Evolutionary conservation across 2,113 vertebrate species (phyloP), one percentile per base, ranked within the genome.

Genomic region (Hystrix brachyura): DNA sequence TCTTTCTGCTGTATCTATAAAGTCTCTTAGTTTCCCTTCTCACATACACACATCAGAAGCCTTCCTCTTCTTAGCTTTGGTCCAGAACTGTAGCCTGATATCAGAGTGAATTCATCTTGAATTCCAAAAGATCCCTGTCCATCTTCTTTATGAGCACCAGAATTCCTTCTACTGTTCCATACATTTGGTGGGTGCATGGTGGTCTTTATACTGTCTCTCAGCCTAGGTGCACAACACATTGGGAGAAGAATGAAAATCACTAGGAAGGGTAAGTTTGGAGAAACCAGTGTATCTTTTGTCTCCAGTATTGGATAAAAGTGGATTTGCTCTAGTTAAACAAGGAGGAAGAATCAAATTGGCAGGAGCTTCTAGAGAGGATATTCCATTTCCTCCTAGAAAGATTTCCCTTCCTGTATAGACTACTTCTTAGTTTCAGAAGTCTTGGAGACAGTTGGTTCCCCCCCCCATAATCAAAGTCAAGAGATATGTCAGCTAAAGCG

Each of bases 281-380:
- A 67, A 48, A 87, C 15, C 43, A 65, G 59, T 74, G 87, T 60
- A 87, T 93, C 83, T 81, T 91, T 72, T 84, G 62, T 87, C 64
- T 62, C 92, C 53, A 74, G 57, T 76, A 34, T 80, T 79, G n/a
- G 55, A 87, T 72, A 72, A 87, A 94, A 91, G 74, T 46, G 38
- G 57, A 76, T 94, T 88, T 85, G 72, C 53, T 95, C 19, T 93
- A 25, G 76, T 94, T 86, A 97, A 90, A 48, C 89, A 78, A 38
- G 2, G 55, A 89, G 48, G 43, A 96, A 95, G 23, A 83, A 48
- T 84, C 32, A 74, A 94, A 53, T 85, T 88, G 83, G 57, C 93
- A 86, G 38, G 38, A 19, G 18, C 57, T 83, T 91, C 69, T 93
- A 91, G 82, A 79, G 65, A 72, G 71, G 91, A 62, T 93, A 25